Evolutionary conservation across 2,888 invertebrate species (phyloP).

Genomic region (Tortricodes alternella): DNA sequence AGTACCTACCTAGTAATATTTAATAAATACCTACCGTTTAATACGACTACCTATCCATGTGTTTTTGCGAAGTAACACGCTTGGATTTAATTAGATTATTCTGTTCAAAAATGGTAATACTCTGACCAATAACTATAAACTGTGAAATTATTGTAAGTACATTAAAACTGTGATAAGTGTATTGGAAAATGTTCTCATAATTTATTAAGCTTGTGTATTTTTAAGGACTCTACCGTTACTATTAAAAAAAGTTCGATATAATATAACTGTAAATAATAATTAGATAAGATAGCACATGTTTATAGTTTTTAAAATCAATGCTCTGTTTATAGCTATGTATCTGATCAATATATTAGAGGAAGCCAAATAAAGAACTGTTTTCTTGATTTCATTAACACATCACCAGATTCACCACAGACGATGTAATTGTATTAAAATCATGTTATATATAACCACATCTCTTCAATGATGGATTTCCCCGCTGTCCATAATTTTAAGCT

Average conservation of each 20-base stretch:
- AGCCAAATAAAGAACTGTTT: conserved; percentile 6
- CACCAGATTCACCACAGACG: not conserved
- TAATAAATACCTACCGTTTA: too few species aligned
- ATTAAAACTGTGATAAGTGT: conserved; percentile 76
- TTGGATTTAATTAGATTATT: conserved; percentile 9
- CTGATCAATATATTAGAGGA: conserved; percentile 35
- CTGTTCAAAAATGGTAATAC: conserved; percentile 37
- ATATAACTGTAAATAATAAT: conserved; percentile 33
- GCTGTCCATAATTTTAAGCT: conserved; percentile 47
- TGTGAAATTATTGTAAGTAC: conserved; percentile 67
- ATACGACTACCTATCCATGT: conserved; percentile 13
- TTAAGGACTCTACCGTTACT: conserved; percentile 19
- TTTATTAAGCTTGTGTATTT: conserved; percentile 35
- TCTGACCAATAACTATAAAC: conserved; percentile 64
- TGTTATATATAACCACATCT: conserved; percentile 15
- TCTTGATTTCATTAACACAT: not conserved
- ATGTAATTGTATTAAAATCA: conserved; percentile 19
- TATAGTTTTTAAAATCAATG: conserved; percentile 33
- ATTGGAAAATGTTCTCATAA: conserved; percentile 40
- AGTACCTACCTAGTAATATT: conserved; percentile 11
- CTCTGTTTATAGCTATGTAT: conserved; percentile 62
- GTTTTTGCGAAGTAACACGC: conserved; percentile 29
- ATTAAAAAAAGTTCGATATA: conserved; percentile 15
- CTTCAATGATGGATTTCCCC: conserved; percentile 13
- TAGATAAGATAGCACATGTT: conserved; percentile 29